Conservation (phyloP, 2,888 invertebrate genomes). For the Polydesmus complanatus region DNA sequence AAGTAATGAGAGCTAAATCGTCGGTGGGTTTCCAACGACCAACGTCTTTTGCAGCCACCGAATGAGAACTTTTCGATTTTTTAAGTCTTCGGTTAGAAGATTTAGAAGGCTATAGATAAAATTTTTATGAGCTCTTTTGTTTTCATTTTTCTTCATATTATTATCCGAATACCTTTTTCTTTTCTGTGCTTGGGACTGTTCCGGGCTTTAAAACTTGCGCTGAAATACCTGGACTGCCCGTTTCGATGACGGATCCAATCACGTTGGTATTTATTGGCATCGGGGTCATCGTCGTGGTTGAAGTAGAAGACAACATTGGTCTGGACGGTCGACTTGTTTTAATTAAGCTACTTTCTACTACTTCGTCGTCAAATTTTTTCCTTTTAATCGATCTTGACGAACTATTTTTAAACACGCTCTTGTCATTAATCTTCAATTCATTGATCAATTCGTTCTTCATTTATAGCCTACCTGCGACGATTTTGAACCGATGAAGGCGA, state of each 20-base stretch:
- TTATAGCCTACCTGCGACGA: no score
- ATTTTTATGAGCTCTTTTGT: not conserved
- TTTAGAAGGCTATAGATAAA: slow-evolving; percentile 17
- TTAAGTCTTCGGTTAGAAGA: slow-evolving; percentile 21
- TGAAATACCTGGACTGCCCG: not conserved
- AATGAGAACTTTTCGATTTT: slow-evolving; percentile 23
- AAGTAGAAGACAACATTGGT: slow-evolving; percentile 1
- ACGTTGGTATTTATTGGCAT: not conserved
- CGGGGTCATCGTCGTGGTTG: not conserved
- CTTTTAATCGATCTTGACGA: slow-evolving; percentile 90
- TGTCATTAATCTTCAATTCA: no score
- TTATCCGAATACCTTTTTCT: slow-evolving; percentile 19
- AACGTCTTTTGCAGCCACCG: slow-evolving; percentile 30
- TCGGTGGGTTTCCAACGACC: slow-evolving; percentile 96
- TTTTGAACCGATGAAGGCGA: no score
- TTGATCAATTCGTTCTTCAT: no score
- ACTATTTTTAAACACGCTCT: no score
- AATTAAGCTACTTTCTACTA: slow-evolving; percentile 69
- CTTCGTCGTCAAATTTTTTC: slow-evolving; percentile 89
- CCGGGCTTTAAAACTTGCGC: not conserved
- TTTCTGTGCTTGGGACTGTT: slow-evolving; percentile 13
- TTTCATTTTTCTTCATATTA: not conserved
- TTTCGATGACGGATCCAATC: not conserved
- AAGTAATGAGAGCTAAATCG: slow-evolving; percentile 83
- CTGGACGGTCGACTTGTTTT: slow-evolving; percentile 19